phyloP scores from a whole-genome alignment of 2,113 vertebrate species.

The Meriones unguiculatus region DNA sequence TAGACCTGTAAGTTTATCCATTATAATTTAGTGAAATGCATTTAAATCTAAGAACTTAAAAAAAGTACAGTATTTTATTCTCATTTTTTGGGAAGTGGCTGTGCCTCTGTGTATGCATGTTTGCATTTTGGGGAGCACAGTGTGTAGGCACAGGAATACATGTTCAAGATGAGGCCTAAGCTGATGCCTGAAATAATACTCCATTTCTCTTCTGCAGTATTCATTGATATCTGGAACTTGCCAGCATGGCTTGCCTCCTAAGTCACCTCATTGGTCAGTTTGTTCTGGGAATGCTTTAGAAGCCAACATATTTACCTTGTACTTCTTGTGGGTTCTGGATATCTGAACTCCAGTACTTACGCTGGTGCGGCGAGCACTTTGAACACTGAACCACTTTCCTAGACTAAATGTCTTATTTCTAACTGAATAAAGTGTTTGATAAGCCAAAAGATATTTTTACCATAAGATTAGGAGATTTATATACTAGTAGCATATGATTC shows the following conservation, averaged over 20 bases:
- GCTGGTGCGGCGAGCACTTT: background rate
- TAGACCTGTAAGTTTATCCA: background rate
- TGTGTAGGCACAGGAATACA: fast-evolving
- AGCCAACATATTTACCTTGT: too few species aligned
- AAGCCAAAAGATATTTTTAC: background rate
- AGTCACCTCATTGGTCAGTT: background rate
- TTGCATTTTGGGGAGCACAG: background rate
- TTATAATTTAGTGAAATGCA: background rate
- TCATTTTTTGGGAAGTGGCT: too few species aligned
- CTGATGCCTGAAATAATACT: background rate
- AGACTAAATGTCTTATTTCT: background rate
- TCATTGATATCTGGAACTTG: too few species aligned
- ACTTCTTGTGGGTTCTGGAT: background rate
- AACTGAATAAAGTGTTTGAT: background rate
- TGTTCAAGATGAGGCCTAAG: background rate
- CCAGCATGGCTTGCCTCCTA: background rate
- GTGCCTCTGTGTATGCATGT: background rate
- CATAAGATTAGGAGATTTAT: background rate
- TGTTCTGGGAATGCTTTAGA: background rate
- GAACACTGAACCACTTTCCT: too few species aligned
- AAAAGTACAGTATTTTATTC: background rate
- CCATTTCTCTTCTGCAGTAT: background rate
- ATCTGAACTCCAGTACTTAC: background rate
- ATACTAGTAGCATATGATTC: fast-evolving
- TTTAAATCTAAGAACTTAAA: background rate